These are phyloP conservation scores for Leptoteleia sp. DNA, from an alignment of 1,140 invertebrate species.

Conservation along the genomic window DNA sequence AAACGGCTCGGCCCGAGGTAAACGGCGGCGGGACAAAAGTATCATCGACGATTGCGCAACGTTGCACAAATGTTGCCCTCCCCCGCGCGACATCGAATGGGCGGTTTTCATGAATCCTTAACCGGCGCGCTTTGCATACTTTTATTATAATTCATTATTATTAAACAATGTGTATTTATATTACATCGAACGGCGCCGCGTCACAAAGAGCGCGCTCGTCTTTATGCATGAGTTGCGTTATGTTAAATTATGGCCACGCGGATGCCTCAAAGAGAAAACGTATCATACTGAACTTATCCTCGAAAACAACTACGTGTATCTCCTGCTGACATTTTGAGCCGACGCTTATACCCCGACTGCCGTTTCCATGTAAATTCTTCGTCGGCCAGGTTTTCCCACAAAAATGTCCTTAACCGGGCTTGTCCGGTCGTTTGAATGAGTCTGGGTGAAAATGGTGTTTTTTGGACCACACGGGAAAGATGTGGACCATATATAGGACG, in stretches of 20 bases:
- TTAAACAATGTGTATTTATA: too few relatives aligned
- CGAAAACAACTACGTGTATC: conserved; percentile 2
- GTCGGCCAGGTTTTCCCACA: not conserved
- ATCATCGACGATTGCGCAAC: not conserved
- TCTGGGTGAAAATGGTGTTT: too few relatives aligned
- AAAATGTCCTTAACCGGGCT: not conserved
- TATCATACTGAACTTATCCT: conserved; percentile 7
- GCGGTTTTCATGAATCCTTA: not conserved
- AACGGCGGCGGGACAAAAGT: not conserved
- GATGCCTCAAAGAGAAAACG: conserved; percentile 20
- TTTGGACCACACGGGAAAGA: too few relatives aligned
- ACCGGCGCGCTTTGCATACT: not conserved
- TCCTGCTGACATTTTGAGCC: conserved; percentile 29
- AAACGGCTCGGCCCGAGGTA: too few relatives aligned
- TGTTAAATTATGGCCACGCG: conserved; percentile 11
- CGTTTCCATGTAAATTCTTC: conserved; percentile 25
- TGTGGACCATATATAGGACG: too few relatives aligned
- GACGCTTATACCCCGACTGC: conserved; percentile 14
- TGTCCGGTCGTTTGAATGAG: not conserved
- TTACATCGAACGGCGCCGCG: too few relatives aligned
- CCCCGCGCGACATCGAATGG: not conserved
- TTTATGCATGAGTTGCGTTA: conserved; percentile 36
- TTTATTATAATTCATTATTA: conserved; percentile 19
- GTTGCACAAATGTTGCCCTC: not conserved
- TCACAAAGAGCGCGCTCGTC: too few relatives aligned